Evolutionary conservation across 2,797 vertebrate genomes (phyloP), one percentile per base, ranked within the genome.

Genomic region (Pseudochirops cupreus): DNA sequence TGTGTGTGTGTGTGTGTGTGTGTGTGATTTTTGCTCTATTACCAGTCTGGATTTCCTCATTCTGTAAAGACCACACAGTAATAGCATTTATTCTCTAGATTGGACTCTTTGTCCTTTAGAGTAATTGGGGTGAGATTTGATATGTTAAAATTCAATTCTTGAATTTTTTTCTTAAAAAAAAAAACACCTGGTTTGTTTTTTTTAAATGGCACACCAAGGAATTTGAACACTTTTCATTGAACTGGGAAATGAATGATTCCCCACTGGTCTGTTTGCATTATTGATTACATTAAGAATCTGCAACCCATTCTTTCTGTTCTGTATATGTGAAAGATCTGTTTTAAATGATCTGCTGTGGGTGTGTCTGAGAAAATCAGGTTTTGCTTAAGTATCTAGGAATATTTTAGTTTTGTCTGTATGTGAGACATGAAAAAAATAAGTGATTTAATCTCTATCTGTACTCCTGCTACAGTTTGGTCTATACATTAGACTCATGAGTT

Each of bases 161-260:
- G n/a, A 74, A 39, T 74, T 74, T 74, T n/a, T 52, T 6, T 52
- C 52, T 52, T 52, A 4, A 52, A 52, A 52, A 74, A 21, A 67
- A 62, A 31, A 56, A 56, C 14, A 4, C 13, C 1, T 39, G 18
- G 16, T 39, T 82, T 82, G 67, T 46, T 82, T 82, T 82, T 74
- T 82, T 74, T 24, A 46, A 92, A 0, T 91, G 55, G 4, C 92
- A 93, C n/a, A 21, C 56, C 93, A 93, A 95, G 87, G 39, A 95
- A 94, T 97, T 82, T 16, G 28, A 94, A 91, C 12, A 52, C 53
- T 95, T 94, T 82, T 95, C 52, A 90, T 52, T 1, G 90, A 10
- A n/a, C 29, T 16, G 0, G 94, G 54, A 50, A 94, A 92, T 94
- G 56, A 89, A 24, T 90, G 28, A 74, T 90, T 92, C 93, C 92